Percentiles rank a stretch among this genome's conserved stretches.
phyloP scores from a whole-genome alignment of 2,113 vertebrate genomes.

The Camarhynchus parvulus region DNA sequence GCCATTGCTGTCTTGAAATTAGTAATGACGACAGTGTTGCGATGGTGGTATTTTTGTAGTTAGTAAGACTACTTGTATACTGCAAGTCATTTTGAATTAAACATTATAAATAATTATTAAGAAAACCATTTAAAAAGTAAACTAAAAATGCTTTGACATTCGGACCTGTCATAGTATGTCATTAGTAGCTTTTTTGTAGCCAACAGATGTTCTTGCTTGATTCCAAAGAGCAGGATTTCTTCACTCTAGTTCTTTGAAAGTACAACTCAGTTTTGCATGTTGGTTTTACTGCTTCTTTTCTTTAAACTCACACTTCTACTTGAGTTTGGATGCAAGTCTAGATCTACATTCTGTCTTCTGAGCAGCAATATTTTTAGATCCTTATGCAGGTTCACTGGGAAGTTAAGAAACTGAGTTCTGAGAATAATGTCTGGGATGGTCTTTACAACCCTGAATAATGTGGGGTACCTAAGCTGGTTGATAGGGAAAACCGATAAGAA shows the following conservation, averaged over 20 bases:
- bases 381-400: accelerated
- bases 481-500: not conserved
- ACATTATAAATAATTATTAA: not conserved
- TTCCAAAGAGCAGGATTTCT: not conserved
- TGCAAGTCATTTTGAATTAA: not conserved
- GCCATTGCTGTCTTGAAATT: not conserved
- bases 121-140: not conserved
- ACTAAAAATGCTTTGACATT: not conserved
- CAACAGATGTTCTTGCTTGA: not conserved
- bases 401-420: not conserved
- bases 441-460: not conserved
- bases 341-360: not conserved
- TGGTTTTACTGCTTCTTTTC: not conserved
- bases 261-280: not conserved
- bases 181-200: not conserved
- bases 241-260: not conserved
- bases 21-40: not conserved
- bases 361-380: not conserved
- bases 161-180: not conserved
- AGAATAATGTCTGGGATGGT: not conserved
- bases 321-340: not conserved
- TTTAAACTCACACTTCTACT: not conserved
- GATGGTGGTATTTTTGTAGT: not conserved
- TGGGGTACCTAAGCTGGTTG: not conserved
- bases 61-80: not conserved